Percentiles rank a stretch among this genome's conserved stretches.
Conservation (phyloP, 2,888 invertebrate genomes). For the Hipparchia sbordonii region DNA sequence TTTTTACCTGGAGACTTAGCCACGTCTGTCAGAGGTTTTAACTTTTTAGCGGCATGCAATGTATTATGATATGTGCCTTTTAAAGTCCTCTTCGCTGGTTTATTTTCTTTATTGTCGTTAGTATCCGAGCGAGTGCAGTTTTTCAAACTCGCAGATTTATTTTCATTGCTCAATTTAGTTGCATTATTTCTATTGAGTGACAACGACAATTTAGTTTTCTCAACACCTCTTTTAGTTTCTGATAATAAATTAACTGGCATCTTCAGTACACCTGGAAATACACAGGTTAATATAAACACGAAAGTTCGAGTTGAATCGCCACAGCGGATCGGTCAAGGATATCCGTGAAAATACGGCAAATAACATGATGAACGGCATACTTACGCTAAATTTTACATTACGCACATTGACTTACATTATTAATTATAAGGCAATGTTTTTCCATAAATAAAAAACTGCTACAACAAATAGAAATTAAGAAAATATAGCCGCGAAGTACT, state of each 20-base stretch:
- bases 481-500: slow-evolving; percentile 64
- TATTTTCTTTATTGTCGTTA: slow-evolving; percentile 70
- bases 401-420: slow-evolving; percentile 76
- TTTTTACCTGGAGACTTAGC: slow-evolving; percentile 58
- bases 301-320: slow-evolving; percentile 56
- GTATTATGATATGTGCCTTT: slow-evolving; percentile 67
- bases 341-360: slow-evolving; percentile 45
- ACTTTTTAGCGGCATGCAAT: slow-evolving; percentile 70
- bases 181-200: slow-evolving; percentile 76
- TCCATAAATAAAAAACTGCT: slow-evolving; percentile 49
- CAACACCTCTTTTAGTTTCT: slow-evolving; percentile 73
- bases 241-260: slow-evolving; percentile 79
- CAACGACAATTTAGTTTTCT: slow-evolving; percentile 71
- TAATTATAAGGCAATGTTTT: slow-evolving; percentile 64
- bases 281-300: slow-evolving; percentile 36
- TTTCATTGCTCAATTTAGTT: slow-evolving; percentile 65
- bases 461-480: slow-evolving; percentile 57
- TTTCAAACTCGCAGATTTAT: slow-evolving; percentile 56
- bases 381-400: slow-evolving; percentile 68
- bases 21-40: slow-evolving; percentile 66
- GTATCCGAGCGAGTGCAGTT: slow-evolving; percentile 54
- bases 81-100: slow-evolving; percentile 66
- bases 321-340: slow-evolving; percentile 68
- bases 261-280: slow-evolving; percentile 78
- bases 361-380: slow-evolving; percentile 51